Base-by-base conservation (phyloP, 2,797 vertebrate genomes). In the Brachymystax lenok region DNA sequence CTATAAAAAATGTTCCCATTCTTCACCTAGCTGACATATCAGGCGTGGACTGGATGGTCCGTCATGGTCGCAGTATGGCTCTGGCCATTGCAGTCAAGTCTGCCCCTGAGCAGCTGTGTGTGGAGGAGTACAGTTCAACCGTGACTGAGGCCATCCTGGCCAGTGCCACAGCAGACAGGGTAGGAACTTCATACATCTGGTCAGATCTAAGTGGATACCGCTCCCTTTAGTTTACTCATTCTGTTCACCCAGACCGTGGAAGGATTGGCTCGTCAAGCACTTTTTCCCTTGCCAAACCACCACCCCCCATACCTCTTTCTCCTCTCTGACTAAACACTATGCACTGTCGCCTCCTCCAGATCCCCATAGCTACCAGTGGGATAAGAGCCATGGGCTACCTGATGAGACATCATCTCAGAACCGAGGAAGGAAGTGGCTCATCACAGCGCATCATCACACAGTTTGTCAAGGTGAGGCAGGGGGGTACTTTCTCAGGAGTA, bases 1-100 rank as follows among this genome's bases (percentile, higher is more conserved):
- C 14, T 21, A 69, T 19, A n/a, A n/a, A 72, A 56, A 4, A 64
- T 79, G 3, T 40, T 3, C 1, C 19, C 13, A 19, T 21, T 46
- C n/a, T 77, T 33, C 54, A 12, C 2, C 40, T 72, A 98, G 98
- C 97, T 63, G 97, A 99, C 0, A 75, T 97, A 74, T 98, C 97
- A 0, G 98, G 97, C 68, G 95, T 99, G 17, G 98, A 99, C 92
- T 99, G 98, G 98, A 99, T 99, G 98, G 97, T 99, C 86, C 95
- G 98, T 77, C 98, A 99, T 0, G 98, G 98, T 1, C 96, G 98
- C 1, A 97, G 97, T 91, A 84, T 99, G 91, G 97, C 98, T 0
- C 93, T 99, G 63, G 95, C 97, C 0, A 96, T 97, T 51, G 95
- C 96, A 0, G 94, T 99, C 69, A 97, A 94, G 0, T 95, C 93